Conservation (phyloP, 2,888 invertebrate species). For the Platynereis dumerilii region DNA sequence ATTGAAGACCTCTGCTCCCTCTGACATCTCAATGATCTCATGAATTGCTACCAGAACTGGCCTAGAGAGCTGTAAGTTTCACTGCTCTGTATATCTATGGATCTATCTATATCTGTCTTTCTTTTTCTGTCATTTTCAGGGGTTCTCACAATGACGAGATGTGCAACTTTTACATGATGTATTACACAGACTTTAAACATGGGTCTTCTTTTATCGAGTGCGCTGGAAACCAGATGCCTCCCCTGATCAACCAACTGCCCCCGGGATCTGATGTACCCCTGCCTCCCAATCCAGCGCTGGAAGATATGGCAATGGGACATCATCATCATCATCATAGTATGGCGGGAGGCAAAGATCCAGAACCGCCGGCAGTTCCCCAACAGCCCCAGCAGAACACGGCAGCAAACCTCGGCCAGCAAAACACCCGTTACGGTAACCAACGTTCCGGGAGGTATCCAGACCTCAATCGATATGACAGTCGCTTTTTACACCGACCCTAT, state of each 20-base stretch:
- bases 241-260: conserved; percentile 57
- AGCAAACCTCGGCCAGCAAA: not conserved
- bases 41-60: too few relatives aligned
- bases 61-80: too few relatives aligned
- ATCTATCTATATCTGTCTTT: too few relatives aligned
- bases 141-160: conserved; percentile 61
- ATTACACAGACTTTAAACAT: conserved; percentile 51
- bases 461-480: not conserved
- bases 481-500: not conserved
- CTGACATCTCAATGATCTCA: too few relatives aligned
- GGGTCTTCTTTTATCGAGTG: conserved; percentile 42
- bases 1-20: too few relatives aligned
- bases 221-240: conserved; percentile 41
- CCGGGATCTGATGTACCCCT: conserved; percentile 62
- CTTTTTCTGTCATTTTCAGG: conserved; percentile 39
- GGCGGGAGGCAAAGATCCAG: not conserved
- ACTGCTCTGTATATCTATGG: too few relatives aligned
- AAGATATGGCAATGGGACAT: conserved; percentile 48
- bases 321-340: conserved; percentile 34
- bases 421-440: not conserved
- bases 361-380: too few relatives aligned
- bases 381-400: too few relatives aligned
- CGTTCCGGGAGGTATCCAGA: not conserved
- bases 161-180: conserved; percentile 65
- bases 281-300: conserved; percentile 64